Evolutionary conservation across 2,113 vertebrate genomes (phyloP).

Genomic region (Chauna torquata): DNA sequence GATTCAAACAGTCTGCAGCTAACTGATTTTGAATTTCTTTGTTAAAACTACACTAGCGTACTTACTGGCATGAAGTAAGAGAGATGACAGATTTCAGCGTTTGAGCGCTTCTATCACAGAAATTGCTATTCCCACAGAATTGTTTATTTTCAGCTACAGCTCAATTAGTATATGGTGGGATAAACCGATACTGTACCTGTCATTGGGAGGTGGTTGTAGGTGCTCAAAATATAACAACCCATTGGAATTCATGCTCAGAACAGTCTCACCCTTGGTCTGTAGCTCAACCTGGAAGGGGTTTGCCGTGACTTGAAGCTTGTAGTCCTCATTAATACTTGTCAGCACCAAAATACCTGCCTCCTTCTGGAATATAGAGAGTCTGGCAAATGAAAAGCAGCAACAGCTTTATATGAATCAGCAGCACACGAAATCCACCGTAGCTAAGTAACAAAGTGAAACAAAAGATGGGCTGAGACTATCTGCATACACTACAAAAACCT

Average conservation of each 20-base stretch:
- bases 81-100: background rate
- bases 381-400: slow-evolving; percentile 59
- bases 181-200: slow-evolving; percentile 42
- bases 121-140: background rate
- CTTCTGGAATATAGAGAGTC: slow-evolving; percentile 75
- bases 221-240: slow-evolving; percentile 88
- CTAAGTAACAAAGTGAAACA: background rate
- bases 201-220: slow-evolving; percentile 72
- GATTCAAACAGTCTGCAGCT: background rate
- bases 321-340: slow-evolving; percentile 69
- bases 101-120: background rate
- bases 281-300: slow-evolving; percentile 86
- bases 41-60: background rate
- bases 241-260: slow-evolving; percentile 85
- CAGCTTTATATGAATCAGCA: background rate
- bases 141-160: background rate
- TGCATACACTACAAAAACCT: background rate
- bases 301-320: slow-evolving; percentile 75
- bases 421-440: background rate
- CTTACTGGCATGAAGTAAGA: background rate
- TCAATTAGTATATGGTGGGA: background rate
- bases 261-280: slow-evolving; percentile 74
- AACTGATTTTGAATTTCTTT: background rate
- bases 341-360: slow-evolving; percentile 74
- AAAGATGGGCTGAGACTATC: background rate